These are phyloP conservation scores for Drosophila ezoana DNA, from an alignment of 2,888 invertebrate species.

Conservation along the genomic window DNA sequence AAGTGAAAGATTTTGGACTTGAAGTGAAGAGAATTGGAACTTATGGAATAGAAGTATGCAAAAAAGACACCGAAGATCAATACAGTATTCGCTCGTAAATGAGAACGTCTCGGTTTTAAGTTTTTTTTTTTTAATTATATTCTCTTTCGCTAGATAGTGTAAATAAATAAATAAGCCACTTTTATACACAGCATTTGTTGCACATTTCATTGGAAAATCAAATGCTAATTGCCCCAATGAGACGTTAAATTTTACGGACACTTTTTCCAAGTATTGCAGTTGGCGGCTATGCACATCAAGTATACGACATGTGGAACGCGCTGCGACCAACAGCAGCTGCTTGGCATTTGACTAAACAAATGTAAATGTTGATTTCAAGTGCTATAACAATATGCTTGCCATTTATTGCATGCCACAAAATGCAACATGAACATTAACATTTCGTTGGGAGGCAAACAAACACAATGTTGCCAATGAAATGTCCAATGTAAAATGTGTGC, in stretches of 20 bases:
- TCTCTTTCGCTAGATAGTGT: no score
- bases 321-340: slow-evolving; percentile 27
- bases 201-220: neutral
- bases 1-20: no score
- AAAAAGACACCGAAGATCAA: no score
- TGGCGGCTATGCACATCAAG: slow-evolving; percentile 20
- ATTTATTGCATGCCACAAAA: slow-evolving; percentile 49
- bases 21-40: no score
- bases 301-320: slow-evolving; percentile 49
- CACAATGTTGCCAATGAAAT: slow-evolving; percentile 63
- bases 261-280: slow-evolving; percentile 15
- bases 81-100: no score
- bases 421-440: slow-evolving; percentile 10
- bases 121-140: no score
- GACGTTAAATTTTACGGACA: slow-evolving; percentile 19
- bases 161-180: neutral
- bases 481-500: slow-evolving; percentile 62
- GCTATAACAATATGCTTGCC: slow-evolving; percentile 34
- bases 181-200: neutral
- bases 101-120: no score
- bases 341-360: slow-evolving; percentile 38
- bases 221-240: slow-evolving; percentile 37
- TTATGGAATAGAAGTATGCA: no score
- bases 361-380: slow-evolving; percentile 52
- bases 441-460: slow-evolving; percentile 12